Evolutionary conservation across 1,140 invertebrate genomes (phyloP), one percentile per base, ranked within the genome.

Genomic region (Aphaenogaster floridana): DNA sequence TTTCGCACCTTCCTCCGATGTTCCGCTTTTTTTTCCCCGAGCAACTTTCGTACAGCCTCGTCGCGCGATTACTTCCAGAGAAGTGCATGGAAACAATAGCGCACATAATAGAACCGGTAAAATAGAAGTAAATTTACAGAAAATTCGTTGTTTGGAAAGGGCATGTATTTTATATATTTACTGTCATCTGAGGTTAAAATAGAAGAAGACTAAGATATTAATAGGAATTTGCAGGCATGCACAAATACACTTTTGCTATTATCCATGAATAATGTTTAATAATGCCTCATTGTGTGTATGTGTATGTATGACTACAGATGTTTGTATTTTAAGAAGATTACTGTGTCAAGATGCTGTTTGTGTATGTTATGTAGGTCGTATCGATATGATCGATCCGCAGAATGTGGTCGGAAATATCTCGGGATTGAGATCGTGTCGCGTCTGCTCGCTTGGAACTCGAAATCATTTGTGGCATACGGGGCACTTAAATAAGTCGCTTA

Each of bases 361-460:
- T 39, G 80, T 28, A 13, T 39, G n/a, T 76, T 59, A 84, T 84
- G 80, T 84, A 84, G 80, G 80, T 84, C 80, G 80, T 61, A 59
- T 74, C 80, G 42, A 84, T 74, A 61, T 50, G 54, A 84, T 84
- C 69, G 80, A 84, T 74, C n/a, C 69, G 69, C n/a, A 8, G 34
- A n/a, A 74, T 74, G 42, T 39, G 71, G 69, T 50, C n/a, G n/a
- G 69, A 84, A 84, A 84, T 84, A 84, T 63, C 80, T 63, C 57
- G 69, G 39, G 28, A 84, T 74, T 84, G 80, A 50, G 69, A 84
- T 61, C 42, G 42, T 61, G 54, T 83, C 68, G 52, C 66, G 68
- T 61, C 28, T 74, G 71, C 39, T 48, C 52, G 52, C 69, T 57
- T 21, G 69, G 42, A 74, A 61, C 28, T 48, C 28, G 52, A 74